A percentile compares a stretch with the other conserved stretches of the same genome.
Conservation (phyloP, 2,888 invertebrate genomes). For the Euzetes globulus region DNA sequence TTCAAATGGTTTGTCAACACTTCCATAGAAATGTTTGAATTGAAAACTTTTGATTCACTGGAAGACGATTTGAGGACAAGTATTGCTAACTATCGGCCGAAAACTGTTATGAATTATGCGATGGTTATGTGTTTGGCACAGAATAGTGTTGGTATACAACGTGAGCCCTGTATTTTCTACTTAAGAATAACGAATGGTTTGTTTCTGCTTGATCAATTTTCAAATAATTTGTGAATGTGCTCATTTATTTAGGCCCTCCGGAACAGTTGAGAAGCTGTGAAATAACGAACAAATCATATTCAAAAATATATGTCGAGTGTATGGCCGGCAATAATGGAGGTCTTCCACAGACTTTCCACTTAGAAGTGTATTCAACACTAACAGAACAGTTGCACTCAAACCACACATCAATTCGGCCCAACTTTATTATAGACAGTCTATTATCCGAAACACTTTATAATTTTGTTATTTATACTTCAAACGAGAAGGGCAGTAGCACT, state of each 20-base stretch:
- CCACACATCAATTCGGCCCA: slow-evolving; percentile 36
- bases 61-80: slow-evolving; percentile 59
- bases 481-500: slow-evolving; percentile 39
- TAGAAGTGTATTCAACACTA: background rate
- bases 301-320: background rate
- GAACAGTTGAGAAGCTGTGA: background rate
- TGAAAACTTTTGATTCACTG: background rate
- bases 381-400: slow-evolving; percentile 22
- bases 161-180: slow-evolving; percentile 68
- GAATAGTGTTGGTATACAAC: slow-evolving; percentile 75
- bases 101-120: slow-evolving; percentile 82
- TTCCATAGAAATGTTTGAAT: slow-evolving; percentile 30
- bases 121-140: slow-evolving; percentile 73
- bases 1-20: slow-evolving; percentile 41
- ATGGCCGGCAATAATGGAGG: background rate
- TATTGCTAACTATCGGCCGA: slow-evolving; percentile 75
- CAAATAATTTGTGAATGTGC: background rate
- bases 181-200: background rate
- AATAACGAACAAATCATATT: background rate
- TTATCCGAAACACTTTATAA: slow-evolving; percentile 40
- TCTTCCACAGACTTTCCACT: background rate
- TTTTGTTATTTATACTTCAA: slow-evolving; percentile 40
- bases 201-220: background rate
- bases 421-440: slow-evolving; percentile 39
- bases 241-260: background rate